Conservation (phyloP, 2,113 vertebrate genomes). For the Delphinapterus leucas region DNA sequence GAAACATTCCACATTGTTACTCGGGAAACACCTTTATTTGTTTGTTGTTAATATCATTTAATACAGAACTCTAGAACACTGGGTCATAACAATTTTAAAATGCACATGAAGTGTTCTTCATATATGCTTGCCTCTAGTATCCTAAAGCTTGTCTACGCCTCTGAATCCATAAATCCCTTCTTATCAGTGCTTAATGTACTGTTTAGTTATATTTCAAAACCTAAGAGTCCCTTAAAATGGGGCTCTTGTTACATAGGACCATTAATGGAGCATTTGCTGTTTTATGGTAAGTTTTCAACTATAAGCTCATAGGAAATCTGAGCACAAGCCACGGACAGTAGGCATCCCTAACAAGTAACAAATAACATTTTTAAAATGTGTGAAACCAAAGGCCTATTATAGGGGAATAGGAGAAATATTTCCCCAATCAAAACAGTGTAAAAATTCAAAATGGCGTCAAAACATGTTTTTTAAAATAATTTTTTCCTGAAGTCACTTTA, state of each 20-base stretch:
- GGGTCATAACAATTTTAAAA: neutral
- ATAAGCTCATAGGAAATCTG: neutral
- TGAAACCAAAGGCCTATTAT: neutral
- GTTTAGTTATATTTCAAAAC: neutral
- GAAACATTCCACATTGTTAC: neutral
- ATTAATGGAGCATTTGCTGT: neutral
- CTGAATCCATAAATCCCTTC: neutral
- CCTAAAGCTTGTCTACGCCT: neutral
- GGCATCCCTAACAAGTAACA: constrained; percentile 7
- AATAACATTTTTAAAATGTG: neutral
- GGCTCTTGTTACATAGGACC: neutral
- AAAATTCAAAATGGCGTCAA: constrained; percentile 18
- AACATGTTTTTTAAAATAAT: neutral
- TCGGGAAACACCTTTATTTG: neutral
- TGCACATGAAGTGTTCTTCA: neutral
- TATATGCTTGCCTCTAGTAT: neutral
- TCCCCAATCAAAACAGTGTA: constrained; percentile 9
- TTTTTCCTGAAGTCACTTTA: constrained; percentile 25
- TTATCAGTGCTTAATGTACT: neutral
- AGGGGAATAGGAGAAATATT: neutral
- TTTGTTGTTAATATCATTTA: neutral
- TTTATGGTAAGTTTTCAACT: neutral
- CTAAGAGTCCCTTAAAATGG: neutral
- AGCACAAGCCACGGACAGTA: neutral
- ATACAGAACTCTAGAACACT: constrained; percentile 15